Evolutionary conservation across 1,140 invertebrate genomes (phyloP).

Genomic region (Pseudomyrmex dendroicus): DNA sequence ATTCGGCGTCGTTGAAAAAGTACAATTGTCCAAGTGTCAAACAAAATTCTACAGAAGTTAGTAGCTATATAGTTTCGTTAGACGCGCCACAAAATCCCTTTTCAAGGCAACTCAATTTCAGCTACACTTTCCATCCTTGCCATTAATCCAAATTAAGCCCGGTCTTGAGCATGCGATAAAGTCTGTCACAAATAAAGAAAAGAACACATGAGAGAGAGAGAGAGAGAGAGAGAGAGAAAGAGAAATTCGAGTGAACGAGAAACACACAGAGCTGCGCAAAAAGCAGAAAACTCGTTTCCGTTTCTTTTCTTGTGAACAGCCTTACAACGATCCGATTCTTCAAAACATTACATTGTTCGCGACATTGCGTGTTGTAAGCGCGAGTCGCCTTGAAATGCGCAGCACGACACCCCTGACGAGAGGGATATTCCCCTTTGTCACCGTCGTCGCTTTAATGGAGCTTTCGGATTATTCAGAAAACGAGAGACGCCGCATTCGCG

Average conservation of each 20-base stretch:
- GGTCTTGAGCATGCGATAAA: neutral
- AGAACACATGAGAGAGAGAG: neutral
- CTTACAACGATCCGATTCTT: conserved; percentile 32
- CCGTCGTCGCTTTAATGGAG: conserved; percentile 46
- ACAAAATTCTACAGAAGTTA: neutral
- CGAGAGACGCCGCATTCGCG: conserved; percentile 3
- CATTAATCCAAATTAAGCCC: conserved; percentile 19
- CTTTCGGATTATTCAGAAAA: conserved; percentile 55
- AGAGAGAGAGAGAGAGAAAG: too few species aligned
- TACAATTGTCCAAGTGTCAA: neutral
- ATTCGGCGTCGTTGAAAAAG: neutral
- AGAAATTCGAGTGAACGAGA: neutral
- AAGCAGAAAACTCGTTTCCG: conserved; percentile 33
- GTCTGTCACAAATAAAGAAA: conserved; percentile 16
- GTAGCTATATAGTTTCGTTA: neutral
- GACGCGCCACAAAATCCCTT: neutral
- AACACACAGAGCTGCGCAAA: neutral
- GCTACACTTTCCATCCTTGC: neutral
- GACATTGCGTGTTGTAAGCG: conserved; percentile 54
- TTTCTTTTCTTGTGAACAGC: neutral
- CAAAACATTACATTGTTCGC: conserved; percentile 23
- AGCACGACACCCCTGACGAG: conserved; percentile 20
- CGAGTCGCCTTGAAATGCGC: conserved; percentile 66
- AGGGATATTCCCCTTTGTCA: conserved; percentile 66
- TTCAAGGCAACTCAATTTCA: neutral